A percentile compares a stretch with the other conserved stretches of the same genome.
phyloP scores from a whole-genome alignment of 2,888 invertebrate genomes.

The Torymus aiolomorphi region DNA sequence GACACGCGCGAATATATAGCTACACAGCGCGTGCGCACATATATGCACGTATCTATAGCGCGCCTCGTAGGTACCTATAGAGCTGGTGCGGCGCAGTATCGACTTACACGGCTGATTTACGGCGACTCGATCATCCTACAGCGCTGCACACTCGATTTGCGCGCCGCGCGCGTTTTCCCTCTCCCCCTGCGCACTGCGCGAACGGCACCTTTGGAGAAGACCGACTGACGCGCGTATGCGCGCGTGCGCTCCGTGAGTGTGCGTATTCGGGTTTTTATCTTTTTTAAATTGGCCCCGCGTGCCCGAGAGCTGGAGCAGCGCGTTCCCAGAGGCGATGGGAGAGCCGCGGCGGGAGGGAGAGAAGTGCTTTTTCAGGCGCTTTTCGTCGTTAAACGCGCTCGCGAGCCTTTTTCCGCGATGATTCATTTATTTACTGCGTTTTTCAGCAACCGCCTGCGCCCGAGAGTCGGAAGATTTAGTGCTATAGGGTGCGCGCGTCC shows the following conservation, averaged over 20 bases:
- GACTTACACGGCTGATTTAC: slow-evolving; percentile 57
- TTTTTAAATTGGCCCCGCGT: slow-evolving; percentile 30
- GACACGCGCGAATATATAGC: not conserved
- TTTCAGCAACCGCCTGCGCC: slow-evolving; percentile 18
- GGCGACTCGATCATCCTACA: slow-evolving; percentile 50
- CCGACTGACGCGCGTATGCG: not conserved
- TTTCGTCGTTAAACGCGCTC: slow-evolving; percentile 48
- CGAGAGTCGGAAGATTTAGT: slow-evolving; percentile 36
- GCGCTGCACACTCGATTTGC: slow-evolving; percentile 11
- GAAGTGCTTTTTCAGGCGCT: slow-evolving; percentile 20
- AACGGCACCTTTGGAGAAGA: not conserved
- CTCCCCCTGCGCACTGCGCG: not conserved
- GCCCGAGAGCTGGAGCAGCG: not conserved
- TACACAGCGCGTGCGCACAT: not conserved
- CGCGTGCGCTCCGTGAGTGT: not conserved
- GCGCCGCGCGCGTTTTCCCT: slow-evolving; percentile 8
- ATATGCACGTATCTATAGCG: slow-evolving; percentile 9
- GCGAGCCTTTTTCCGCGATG: slow-evolving; percentile 13
- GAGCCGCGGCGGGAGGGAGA: not conserved
- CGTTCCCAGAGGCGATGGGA: slow-evolving; percentile 19
- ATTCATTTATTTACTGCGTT: slow-evolving; percentile 51
- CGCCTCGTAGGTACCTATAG: too few species aligned
- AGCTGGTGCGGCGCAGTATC: slow-evolving; percentile 32
- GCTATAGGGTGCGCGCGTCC: slow-evolving; percentile 2
- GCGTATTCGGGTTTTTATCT: slow-evolving; percentile 36